phyloP scores from a whole-genome alignment of 2,888 invertebrate species.

The Eupithecia exiguata region DNA sequence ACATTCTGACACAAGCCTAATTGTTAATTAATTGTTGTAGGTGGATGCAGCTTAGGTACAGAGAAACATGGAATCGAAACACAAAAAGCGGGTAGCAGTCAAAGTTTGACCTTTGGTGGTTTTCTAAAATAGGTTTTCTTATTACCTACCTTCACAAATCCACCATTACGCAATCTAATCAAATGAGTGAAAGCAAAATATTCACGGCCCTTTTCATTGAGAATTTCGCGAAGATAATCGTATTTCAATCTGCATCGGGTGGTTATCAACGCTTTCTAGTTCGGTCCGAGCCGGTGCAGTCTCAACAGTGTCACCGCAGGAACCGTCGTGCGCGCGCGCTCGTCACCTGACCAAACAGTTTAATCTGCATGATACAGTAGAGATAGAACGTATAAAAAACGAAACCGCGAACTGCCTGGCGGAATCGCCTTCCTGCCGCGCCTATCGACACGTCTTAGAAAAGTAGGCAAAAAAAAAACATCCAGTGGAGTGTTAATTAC shows the following conservation, averaged over 20 bases:
- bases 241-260: slow-evolving; percentile 57
- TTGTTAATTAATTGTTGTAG: background rate
- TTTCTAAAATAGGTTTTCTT: slow-evolving; percentile 10
- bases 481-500: slow-evolving; percentile 56
- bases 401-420: slow-evolving; percentile 35
- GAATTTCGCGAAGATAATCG: slow-evolving; percentile 69
- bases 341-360: slow-evolving; percentile 58
- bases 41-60: background rate
- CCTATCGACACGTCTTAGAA: slow-evolving; percentile 64
- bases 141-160: slow-evolving; percentile 33
- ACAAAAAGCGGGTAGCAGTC: slow-evolving; percentile 24
- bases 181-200: slow-evolving; percentile 56
- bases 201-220: slow-evolving; percentile 74
- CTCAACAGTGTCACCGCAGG: slow-evolving; percentile 57
- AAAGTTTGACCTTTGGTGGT: background rate
- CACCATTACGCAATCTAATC: slow-evolving; percentile 62
- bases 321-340: slow-evolving; percentile 59
- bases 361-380: slow-evolving; percentile 51
- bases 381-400: slow-evolving; percentile 55
- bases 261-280: slow-evolving; percentile 72
- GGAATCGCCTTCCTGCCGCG: slow-evolving; percentile 47
- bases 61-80: background rate
- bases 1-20: slow-evolving; percentile 9
- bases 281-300: background rate
- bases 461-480: slow-evolving; percentile 75